Conservation (phyloP, 2,797 vertebrate genomes). For the Gymnocypris eckloni region DNA sequence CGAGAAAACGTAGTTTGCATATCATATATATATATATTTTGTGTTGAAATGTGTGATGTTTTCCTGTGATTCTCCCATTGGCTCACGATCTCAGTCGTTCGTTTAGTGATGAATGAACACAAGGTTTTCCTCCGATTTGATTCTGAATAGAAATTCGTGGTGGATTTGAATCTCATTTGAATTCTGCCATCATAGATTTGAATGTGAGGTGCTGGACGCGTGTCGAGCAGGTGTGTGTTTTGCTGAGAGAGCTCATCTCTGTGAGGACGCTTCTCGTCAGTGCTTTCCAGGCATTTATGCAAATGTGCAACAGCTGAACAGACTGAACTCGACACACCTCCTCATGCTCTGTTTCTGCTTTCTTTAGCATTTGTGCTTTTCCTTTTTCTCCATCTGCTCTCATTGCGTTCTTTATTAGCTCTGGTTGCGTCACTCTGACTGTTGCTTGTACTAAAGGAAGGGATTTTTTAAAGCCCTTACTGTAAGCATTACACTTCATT, state of each 20-base stretch:
- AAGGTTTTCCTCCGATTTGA: background rate
- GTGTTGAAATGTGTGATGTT: background rate
- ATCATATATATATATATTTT: background rate
- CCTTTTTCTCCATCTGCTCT: background rate
- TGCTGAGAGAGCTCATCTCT: constrained; percentile 13
- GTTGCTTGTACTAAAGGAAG: background rate
- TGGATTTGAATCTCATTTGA: constrained; percentile 17
- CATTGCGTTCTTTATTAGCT: background rate
- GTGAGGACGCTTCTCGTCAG: constrained; percentile 49
- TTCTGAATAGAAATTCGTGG: background rate
- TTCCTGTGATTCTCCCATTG: background rate
- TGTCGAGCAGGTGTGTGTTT: constrained; percentile 12
- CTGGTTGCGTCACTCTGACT: background rate
- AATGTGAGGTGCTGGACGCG: background rate
- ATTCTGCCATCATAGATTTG: background rate
- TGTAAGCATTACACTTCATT: background rate
- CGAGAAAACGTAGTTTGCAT: too few species aligned
- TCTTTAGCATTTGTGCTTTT: background rate
- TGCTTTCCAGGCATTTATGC: constrained; percentile 61
- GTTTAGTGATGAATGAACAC: background rate
- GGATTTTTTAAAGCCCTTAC: background rate
- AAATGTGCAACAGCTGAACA: constrained; percentile 50
- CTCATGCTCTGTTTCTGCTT: background rate
- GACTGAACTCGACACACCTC: constrained; percentile 39
- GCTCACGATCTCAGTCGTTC: background rate